phyloP scores from a whole-genome alignment of 2,888 invertebrate species.

The Papilio demoleus region DNA sequence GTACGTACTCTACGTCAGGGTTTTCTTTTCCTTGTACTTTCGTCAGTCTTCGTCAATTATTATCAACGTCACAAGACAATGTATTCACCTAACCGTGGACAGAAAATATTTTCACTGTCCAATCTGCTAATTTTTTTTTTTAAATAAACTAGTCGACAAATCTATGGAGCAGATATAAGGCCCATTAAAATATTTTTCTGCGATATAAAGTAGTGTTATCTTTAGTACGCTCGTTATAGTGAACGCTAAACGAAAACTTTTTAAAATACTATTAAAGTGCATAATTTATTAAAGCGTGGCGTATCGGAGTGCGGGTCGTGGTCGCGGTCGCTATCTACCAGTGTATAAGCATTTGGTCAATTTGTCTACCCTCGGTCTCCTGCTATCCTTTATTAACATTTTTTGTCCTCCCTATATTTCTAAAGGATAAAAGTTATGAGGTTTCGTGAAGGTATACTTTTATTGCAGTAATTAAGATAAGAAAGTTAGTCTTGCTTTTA shows the following conservation, averaged over 20 bases:
- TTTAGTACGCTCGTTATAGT: constrained; percentile 52
- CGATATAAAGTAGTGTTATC: constrained; percentile 51
- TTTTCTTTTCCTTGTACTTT: neutral
- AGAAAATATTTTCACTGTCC: neutral
- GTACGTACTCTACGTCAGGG: neutral
- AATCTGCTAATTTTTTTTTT: neutral
- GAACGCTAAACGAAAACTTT: constrained; percentile 51
- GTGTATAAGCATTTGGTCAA: constrained; percentile 68
- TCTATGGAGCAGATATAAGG: constrained; percentile 45
- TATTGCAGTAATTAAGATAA: constrained; percentile 81
- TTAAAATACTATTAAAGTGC: constrained; percentile 63
- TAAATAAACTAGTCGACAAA: neutral
- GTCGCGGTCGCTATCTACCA: constrained; percentile 56
- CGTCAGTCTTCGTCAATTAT: neutral
- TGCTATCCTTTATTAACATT: constrained; percentile 69
- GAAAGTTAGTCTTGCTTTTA: constrained; percentile 73
- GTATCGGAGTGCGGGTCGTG: constrained; percentile 51
- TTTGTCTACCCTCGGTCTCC: constrained; percentile 64
- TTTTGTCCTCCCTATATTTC: constrained; percentile 71
- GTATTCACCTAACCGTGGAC: constrained; percentile 32
- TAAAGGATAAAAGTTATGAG: constrained; percentile 71
- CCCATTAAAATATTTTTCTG: constrained; percentile 52
- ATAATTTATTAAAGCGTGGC: constrained; percentile 69
- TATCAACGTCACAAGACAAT: too few relatives aligned
- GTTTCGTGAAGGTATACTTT: constrained; percentile 73